Percentiles rank a stretch among this genome's conserved stretches.
phyloP scores from a whole-genome alignment of 2,888 invertebrate genomes.

The Nemotelus pantherinus region DNA sequence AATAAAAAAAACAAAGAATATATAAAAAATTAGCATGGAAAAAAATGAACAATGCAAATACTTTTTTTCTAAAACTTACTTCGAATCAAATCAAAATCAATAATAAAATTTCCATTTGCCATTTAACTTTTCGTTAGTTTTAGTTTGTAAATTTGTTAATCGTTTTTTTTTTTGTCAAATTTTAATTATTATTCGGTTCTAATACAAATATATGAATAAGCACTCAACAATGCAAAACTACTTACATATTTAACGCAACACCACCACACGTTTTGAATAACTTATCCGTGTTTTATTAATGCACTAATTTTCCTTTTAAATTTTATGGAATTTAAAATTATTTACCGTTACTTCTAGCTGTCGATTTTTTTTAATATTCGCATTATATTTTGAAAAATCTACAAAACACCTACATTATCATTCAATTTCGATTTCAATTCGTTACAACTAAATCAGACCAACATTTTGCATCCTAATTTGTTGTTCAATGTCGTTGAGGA shows the following conservation, averaged over 20 bases:
- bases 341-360: not conserved
- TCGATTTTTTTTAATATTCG: not conserved
- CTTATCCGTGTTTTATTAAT: too few relatives aligned
- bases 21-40: not conserved
- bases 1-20: not conserved
- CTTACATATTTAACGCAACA: not conserved
- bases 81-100: not conserved
- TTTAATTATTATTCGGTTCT: not conserved
- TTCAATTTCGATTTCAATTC: conserved; percentile 6
- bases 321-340: conserved; percentile 1
- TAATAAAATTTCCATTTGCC: not conserved
- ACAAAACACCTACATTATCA: conserved; percentile 12
- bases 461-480: not conserved
- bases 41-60: too few relatives aligned
- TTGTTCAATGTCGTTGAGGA: not conserved
- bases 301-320: not conserved
- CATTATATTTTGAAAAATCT: conserved; percentile 1
- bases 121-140: not conserved
- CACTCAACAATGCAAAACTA: conserved; percentile 34
- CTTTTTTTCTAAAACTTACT: not conserved
- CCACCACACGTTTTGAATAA: not conserved
- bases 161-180: not conserved
- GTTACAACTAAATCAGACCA: not conserved
- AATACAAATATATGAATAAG: not conserved
- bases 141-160: not conserved